Evolutionary conservation across 2,113 vertebrate species (phyloP).

Genomic region (Azemiops feae): DNA sequence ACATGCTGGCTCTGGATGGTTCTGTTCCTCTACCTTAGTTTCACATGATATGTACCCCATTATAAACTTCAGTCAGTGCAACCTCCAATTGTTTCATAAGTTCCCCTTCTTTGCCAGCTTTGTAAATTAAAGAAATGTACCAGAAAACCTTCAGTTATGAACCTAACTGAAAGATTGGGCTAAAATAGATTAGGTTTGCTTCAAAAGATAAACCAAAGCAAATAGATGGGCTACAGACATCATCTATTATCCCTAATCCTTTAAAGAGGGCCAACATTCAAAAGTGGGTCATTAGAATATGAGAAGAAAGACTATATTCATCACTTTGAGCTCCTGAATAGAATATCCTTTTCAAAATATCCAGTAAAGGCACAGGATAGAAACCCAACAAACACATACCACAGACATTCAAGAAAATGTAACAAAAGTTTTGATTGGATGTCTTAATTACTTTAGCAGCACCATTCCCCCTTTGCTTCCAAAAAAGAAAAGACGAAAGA

Average conservation of each 20-base stretch:
- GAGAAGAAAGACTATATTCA: background rate
- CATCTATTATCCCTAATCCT: background rate
- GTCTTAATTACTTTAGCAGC: fast-evolving
- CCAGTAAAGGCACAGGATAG: background rate
- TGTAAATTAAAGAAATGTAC: background rate
- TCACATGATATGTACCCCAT: background rate
- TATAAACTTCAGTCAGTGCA: background rate
- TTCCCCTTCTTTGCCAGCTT: background rate
- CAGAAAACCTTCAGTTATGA: background rate
- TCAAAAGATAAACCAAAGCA: background rate
- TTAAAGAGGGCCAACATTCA: background rate
- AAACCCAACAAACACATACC: background rate
- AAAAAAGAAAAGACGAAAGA: background rate
- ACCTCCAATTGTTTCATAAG: background rate
- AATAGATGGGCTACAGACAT: background rate
- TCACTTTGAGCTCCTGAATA: background rate
- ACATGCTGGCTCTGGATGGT: background rate
- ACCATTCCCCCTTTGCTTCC: fast-evolving
- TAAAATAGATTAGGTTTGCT: background rate
- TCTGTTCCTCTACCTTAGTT: background rate
- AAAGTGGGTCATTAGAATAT: background rate
- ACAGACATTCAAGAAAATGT: background rate
- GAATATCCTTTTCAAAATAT: too few relatives aligned
- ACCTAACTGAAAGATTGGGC: background rate
- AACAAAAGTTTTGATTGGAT: background rate